Conservation (phyloP, 2,888 invertebrate genomes). For the Amblyteles armatorius region DNA sequence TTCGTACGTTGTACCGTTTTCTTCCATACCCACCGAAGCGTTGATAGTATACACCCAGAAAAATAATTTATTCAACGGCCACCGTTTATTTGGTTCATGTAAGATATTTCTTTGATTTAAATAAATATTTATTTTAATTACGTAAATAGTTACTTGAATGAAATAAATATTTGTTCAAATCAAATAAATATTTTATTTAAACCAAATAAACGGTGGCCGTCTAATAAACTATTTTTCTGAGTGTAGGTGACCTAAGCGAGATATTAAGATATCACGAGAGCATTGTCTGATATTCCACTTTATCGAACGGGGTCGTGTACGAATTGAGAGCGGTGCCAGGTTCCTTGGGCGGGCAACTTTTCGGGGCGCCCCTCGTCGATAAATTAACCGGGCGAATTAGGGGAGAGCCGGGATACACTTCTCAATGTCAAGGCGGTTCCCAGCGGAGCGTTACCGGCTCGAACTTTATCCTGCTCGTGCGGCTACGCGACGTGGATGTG, state of each 20-base stretch:
- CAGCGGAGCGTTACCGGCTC: background rate
- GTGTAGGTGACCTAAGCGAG: constrained; percentile 35
- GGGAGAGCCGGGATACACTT: constrained; percentile 22
- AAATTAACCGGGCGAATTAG: constrained; percentile 48
- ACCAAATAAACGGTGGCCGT: too few species aligned
- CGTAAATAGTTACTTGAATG: too few species aligned
- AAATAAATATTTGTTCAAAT: too few species aligned
- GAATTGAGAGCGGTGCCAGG: constrained; percentile 37
- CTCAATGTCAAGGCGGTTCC: constrained; percentile 55
- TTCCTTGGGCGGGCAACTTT: constrained; percentile 39
- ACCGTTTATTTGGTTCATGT: too few species aligned
- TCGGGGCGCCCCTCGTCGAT: constrained; percentile 29
- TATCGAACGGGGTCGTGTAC: constrained; percentile 57
- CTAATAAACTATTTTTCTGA: too few species aligned
- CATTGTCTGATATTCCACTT: constrained; percentile 58
- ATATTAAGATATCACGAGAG: constrained; percentile 58
- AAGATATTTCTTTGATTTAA: too few species aligned
- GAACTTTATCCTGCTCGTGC: background rate
- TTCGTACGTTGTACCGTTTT: constrained; percentile 9
- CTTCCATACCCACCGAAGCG: background rate
- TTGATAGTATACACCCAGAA: background rate
- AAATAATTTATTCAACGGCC: too few species aligned
- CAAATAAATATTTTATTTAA: too few species aligned
- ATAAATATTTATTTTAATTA: too few species aligned
- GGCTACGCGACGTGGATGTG: background rate